Percentiles rank a stretch among this genome's conserved stretches.
Conservation (phyloP, 2,797 vertebrate genomes). For the Chiloscyllium punctatum region DNA sequence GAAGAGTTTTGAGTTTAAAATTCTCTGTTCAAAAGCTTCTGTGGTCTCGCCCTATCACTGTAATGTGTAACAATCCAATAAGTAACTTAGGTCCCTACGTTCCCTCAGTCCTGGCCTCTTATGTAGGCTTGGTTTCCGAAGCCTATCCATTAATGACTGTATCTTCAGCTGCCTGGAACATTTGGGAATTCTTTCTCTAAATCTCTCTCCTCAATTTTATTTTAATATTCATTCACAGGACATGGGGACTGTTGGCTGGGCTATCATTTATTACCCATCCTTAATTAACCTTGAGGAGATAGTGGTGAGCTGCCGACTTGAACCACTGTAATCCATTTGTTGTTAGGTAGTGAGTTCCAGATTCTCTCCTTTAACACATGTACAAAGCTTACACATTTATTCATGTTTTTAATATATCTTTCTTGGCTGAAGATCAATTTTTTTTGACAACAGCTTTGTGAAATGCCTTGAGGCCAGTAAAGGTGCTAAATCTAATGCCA, state of each 20-base stretch:
- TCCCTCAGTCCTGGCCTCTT: neutral
- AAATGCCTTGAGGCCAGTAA: neutral
- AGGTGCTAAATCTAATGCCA: neutral
- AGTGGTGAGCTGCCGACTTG: too few species aligned
- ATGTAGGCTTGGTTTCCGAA: accelerated
- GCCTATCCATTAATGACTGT: neutral
- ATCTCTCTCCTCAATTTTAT: neutral
- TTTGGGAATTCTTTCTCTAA: neutral
- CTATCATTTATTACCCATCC: too few species aligned
- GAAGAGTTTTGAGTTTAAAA: neutral
- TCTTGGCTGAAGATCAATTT: neutral
- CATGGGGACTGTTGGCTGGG: too few species aligned
- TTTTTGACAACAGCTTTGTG: neutral
- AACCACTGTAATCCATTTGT: too few species aligned
- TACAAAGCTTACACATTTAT: neutral
- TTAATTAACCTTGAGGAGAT: too few species aligned
- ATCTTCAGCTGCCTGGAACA: neutral
- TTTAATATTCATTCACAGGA: too few species aligned
- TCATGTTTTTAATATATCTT: neutral
- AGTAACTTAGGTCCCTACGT: neutral
- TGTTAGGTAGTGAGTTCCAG: too few species aligned
- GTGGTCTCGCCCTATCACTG: neutral
- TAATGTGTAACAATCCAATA: neutral
- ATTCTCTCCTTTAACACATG: neutral
- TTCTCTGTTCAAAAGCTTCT: neutral